These are phyloP conservation scores for Ptiloglossa arizonensis DNA, from an alignment of 1,140 invertebrate genomes.

Conservation along the genomic window DNA sequence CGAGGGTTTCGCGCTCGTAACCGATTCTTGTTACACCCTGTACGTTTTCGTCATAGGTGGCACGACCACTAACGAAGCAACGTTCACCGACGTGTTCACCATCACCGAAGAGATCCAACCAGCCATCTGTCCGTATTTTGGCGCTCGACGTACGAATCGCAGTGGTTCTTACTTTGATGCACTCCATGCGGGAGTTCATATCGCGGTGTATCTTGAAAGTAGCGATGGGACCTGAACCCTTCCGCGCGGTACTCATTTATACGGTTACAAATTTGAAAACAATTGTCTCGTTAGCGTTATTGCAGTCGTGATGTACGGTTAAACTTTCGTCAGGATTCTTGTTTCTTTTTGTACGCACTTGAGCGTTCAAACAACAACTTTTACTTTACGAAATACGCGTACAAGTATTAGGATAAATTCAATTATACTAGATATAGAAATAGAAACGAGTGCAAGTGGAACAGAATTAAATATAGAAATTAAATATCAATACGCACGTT, in stretches of 20 bases:
- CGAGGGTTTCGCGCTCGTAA: constrained; percentile 5
- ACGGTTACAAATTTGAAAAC: neutral
- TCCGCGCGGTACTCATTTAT: neutral
- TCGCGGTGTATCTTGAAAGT: constrained; percentile 44
- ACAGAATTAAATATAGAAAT: too few species aligned
- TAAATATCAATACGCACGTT: too few species aligned
- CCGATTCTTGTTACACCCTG: constrained; percentile 37
- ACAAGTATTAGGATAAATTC: too few species aligned
- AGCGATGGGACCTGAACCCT: constrained; percentile 11
- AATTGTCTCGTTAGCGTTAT: neutral
- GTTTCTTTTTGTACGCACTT: too few species aligned
- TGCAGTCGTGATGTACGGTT: neutral
- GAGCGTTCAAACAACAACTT: too few species aligned
- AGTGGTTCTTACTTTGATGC: constrained; percentile 78
- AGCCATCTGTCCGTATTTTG: constrained; percentile 71
- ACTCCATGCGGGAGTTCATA: constrained; percentile 68
- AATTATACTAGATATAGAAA: too few species aligned
- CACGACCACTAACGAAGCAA: constrained; percentile 43
- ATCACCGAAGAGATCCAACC: constrained; percentile 50
- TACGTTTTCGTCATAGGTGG: constrained; percentile 39
- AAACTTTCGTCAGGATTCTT: neutral
- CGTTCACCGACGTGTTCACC: constrained; percentile 40
- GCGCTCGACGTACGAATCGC: constrained; percentile 58
- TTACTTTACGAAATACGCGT: too few species aligned
- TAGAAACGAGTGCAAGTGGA: too few species aligned